Conservation (phyloP, 2,113 vertebrate genomes). For the Haemorhous mexicanus region DNA sequence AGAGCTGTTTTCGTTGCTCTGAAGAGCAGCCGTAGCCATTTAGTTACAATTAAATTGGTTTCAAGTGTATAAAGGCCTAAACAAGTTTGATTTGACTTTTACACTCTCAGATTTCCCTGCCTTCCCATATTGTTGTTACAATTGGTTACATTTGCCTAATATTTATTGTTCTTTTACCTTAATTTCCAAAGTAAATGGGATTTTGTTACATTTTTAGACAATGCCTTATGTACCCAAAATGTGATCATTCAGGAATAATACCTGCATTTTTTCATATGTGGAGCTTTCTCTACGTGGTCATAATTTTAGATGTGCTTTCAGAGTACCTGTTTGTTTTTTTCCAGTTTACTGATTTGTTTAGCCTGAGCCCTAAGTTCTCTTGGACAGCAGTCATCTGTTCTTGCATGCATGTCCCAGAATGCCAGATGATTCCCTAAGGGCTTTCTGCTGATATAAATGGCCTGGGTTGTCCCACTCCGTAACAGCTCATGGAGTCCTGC, state of each 20-base stretch:
- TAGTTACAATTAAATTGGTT: background rate
- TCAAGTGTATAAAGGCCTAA: background rate
- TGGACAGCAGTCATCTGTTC: background rate
- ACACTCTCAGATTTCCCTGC: background rate
- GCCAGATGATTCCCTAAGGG: background rate
- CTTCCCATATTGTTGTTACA: background rate
- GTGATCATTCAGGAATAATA: background rate
- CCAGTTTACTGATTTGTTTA: background rate
- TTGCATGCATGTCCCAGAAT: background rate
- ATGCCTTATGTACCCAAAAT: background rate
- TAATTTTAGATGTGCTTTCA: background rate
- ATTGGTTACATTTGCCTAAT: background rate
- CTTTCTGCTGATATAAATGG: background rate
- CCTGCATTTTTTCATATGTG: rapidly evolving
- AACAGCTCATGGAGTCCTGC: background rate
- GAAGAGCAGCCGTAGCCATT: background rate
- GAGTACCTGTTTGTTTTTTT: background rate
- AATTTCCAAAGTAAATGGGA: background rate
- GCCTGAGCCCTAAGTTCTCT: background rate
- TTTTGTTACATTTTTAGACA: background rate
- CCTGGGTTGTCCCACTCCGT: background rate
- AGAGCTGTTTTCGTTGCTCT: background rate
- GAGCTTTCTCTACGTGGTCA: background rate
- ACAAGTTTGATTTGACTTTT: background rate
- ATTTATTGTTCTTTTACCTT: background rate